Base-by-base conservation (phyloP, 2,113 vertebrate genomes). In the Cottus gobio region DNA sequence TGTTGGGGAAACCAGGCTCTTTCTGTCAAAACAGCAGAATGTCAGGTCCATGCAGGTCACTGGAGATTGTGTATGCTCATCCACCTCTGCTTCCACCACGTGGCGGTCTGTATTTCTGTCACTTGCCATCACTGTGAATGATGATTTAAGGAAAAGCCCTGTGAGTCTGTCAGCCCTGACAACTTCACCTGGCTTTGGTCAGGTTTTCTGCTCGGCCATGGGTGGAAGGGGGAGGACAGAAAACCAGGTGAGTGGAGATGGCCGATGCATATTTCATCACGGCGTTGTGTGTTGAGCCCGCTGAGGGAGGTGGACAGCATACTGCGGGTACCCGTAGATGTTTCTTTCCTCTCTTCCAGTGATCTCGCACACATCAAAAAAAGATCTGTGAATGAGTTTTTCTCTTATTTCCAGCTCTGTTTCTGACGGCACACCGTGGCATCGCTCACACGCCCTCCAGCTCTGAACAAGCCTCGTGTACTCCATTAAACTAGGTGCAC, bases 241-340 rank as follows among this genome's bases (percentile, higher is more conserved):
- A 73, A 65, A 70, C 75, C 71, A 66, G 52, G 52, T 69, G 81
- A 75, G 72, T 1, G 60, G 71, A 80, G 86, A 84, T 83, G 76
- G 78, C 71, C 84, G 68, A 87, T 93, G 82, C 87, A 92, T 93
- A 89, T 92, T 94, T 93, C 79, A 93, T 92, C 68, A 83, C 71
- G 61, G 77, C 28, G 76, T 85, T 81, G 87, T 87, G 82, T 75
- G 79, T 48, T 67, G 24, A 71, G 52, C 78, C 67, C 71, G 72
- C 34, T 63, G 71, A 72, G 77, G n/a, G 68, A 58, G 50, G 28
- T 58, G 50, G 74, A 64, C 77, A 69, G 31, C 3, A 34, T 13
- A 28, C 20, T 20, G 22, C 61, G 69, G 50, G 66, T 54, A 46
- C 42, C 58, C 52, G 66, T 8, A 66, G 61, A 18, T 11, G 24